Conservation (phyloP, 2,113 vertebrate genomes). For the Nothobranchius kuhntae region DNA sequence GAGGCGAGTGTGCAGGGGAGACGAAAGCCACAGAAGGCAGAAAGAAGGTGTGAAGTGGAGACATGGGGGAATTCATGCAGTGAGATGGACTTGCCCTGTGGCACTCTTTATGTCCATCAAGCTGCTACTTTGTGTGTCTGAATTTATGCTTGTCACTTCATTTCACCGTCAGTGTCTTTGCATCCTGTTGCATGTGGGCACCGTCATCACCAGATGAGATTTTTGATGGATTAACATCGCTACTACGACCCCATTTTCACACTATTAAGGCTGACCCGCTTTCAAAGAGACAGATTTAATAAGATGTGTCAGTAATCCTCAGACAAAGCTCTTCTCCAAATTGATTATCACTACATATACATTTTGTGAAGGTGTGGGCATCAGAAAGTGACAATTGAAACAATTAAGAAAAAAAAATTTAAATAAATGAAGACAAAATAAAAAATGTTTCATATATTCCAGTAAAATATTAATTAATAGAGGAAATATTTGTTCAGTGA, state of each 20-base stretch:
- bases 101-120: slow-evolving; percentile 34
- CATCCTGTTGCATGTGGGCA: not conserved
- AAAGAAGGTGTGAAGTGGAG: slow-evolving; percentile 48
- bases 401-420: not conserved
- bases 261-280: slow-evolving; percentile 56
- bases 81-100: slow-evolving; percentile 29
- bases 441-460: not conserved
- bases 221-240: slow-evolving; percentile 61
- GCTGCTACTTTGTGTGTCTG: slow-evolving; percentile 14
- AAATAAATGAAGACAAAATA: not conserved
- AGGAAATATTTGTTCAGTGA: not conserved
- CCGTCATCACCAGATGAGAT: slow-evolving; percentile 42
- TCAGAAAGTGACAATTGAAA: slow-evolving; percentile 7
- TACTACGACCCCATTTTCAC: slow-evolving; percentile 58
- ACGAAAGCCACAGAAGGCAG: slow-evolving; percentile 42
- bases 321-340: slow-evolving; percentile 50
- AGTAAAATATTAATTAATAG: not conserved
- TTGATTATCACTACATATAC: slow-evolving; percentile 35
- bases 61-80: slow-evolving; percentile 50
- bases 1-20: slow-evolving; percentile 40
- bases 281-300: slow-evolving; percentile 54
- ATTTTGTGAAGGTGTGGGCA: not conserved
- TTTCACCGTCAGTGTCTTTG: not conserved
- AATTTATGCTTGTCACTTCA: slow-evolving; percentile 17
- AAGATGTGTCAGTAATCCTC: slow-evolving; percentile 61